Evolutionary conservation across 2,113 vertebrate genomes (phyloP).

Genomic region (Paralichthys olivaceus): DNA sequence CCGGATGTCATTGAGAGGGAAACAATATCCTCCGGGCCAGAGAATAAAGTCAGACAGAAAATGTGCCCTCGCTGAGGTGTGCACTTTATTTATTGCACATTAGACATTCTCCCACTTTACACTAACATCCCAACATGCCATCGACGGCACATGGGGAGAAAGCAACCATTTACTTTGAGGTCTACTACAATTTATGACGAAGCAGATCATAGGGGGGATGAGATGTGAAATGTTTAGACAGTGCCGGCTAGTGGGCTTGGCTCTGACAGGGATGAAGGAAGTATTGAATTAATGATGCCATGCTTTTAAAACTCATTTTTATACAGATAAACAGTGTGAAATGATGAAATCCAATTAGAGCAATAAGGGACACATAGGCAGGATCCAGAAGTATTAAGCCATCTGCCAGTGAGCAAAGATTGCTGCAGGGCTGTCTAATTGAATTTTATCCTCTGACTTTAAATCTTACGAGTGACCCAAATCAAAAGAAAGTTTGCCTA

Average conservation of each 20-base stretch:
- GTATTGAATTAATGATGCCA: constrained; percentile 71
- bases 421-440: constrained; percentile 74
- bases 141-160: constrained; percentile 19
- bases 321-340: constrained; percentile 64
- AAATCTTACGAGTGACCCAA: constrained; percentile 71
- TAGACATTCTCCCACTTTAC: constrained; percentile 42
- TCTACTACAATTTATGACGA: constrained; percentile 64
- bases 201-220: constrained; percentile 35
- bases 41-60: constrained; percentile 65
- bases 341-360: constrained; percentile 71
- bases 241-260: constrained; percentile 60
- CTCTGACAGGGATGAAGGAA: constrained; percentile 61
- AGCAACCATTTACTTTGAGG: constrained; percentile 60
- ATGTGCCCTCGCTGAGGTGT: constrained; percentile 44
- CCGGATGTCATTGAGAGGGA: constrained; percentile 64
- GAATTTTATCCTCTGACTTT: constrained; percentile 68
- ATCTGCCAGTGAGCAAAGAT: constrained; percentile 69
- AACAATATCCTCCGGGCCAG: constrained; percentile 44
- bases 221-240: constrained; percentile 68
- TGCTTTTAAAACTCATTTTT: constrained; percentile 52
- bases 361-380: constrained; percentile 58
- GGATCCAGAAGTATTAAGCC: constrained; percentile 67
- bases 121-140: constrained; percentile 45
- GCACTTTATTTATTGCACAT: constrained; percentile 61
- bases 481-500: constrained; percentile 68